Evolutionary conservation across 2,113 vertebrate species (phyloP).

Genomic region (Australoheros scitulus): DNA sequence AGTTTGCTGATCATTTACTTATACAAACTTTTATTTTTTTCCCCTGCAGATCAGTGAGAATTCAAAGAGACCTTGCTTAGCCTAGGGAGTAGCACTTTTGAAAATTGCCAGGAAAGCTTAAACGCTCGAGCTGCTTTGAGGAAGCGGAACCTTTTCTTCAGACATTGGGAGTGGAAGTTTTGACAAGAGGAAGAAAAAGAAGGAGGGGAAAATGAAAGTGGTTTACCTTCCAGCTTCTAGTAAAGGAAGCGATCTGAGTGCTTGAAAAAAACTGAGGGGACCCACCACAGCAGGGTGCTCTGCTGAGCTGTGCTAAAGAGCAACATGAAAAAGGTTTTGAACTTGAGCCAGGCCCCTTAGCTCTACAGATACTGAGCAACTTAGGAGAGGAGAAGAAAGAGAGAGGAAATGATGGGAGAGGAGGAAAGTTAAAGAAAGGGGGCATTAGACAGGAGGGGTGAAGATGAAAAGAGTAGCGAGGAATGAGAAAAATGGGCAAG

Average conservation of each 20-base stretch:
- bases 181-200: conserved; percentile 36
- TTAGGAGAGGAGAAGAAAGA: background rate
- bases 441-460: background rate
- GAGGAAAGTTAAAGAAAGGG: conserved; percentile 34
- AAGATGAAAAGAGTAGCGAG: conserved; percentile 22
- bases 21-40: background rate
- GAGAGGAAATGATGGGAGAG: conserved; percentile 23
- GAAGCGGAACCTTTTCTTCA: conserved; percentile 38
- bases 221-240: conserved; percentile 32
- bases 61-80: background rate
- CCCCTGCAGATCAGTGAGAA: conserved; percentile 9
- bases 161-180: conserved; percentile 11
- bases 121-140: conserved; percentile 7
- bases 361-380: conserved; percentile 13
- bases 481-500: background rate
- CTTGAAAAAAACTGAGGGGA: conserved; percentile 17
- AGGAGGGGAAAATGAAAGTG: conserved; percentile 45
- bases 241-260: conserved; percentile 29
- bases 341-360: conserved; percentile 29
- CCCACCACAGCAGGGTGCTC: conserved; percentile 51
- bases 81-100: background rate
- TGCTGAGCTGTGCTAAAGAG: conserved; percentile 30
- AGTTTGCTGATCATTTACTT: background rate
- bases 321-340: conserved; percentile 52
- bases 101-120: conserved; percentile 43